phyloP scores from a whole-genome alignment of 2,797 vertebrate species.

The Lindbergichthys nudifrons region DNA sequence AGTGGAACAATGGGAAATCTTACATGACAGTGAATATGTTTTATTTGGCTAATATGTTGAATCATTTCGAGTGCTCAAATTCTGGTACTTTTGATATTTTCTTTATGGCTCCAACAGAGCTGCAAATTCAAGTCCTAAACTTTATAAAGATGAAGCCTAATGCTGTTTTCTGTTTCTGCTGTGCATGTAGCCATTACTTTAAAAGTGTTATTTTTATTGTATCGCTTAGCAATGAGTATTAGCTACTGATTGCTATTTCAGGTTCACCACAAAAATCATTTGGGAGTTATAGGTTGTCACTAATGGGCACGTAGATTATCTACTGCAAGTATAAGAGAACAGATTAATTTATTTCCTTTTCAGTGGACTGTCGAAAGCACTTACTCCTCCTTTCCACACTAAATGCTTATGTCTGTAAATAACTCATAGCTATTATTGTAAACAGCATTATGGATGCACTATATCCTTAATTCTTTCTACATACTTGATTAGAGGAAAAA shows the following conservation, averaged over 20 bases:
- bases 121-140: background rate
- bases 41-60: constrained; percentile 41
- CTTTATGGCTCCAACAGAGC: background rate
- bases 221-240: constrained; percentile 1
- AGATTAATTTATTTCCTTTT: background rate
- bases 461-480: constrained; percentile 3
- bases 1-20: background rate
- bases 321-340: constrained; percentile 10
- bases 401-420: background rate
- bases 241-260: background rate
- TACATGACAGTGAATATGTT: constrained; percentile 30
- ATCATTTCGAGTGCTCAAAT: constrained; percentile 46
- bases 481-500: constrained; percentile 36
- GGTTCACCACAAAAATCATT: background rate
- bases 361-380: background rate
- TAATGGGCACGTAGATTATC: background rate
- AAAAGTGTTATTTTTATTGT: constrained; percentile 18
- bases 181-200: constrained; percentile 32
- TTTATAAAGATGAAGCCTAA: background rate
- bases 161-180: constrained; percentile 9
- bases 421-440: background rate
- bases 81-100: constrained; percentile 7
- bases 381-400: background rate
- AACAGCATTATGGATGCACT: constrained; percentile 16
- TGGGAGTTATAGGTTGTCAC: constrained; percentile 1